Evolutionary conservation across 1,140 invertebrate species (phyloP).

Genomic region (Meloidogyne floridensis): DNA sequence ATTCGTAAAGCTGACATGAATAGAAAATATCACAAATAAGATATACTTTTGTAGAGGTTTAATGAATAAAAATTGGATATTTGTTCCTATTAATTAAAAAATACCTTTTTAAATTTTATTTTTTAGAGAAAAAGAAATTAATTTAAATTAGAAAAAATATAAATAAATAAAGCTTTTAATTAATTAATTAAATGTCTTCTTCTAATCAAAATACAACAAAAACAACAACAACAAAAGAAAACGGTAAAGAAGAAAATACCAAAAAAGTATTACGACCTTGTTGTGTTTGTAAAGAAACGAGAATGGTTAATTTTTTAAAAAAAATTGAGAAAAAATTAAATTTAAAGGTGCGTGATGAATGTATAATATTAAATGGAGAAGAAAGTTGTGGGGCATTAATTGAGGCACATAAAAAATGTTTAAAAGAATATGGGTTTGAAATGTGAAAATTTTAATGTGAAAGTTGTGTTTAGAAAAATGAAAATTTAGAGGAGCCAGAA

Average conservation of each 20-base stretch:
- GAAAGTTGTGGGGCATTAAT: conserved; percentile 85
- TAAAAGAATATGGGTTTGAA: conserved; percentile 91
- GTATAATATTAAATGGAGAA: conserved; percentile 88
- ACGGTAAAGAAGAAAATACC: background rate
- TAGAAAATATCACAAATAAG: too few species aligned
- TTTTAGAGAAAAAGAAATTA: background rate
- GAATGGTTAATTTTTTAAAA: conserved; percentile 10
- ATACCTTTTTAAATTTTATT: background rate
- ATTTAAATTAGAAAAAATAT: background rate
- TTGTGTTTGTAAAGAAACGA: conserved; percentile 31
- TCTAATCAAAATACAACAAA: background rate
- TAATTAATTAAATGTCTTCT: background rate
- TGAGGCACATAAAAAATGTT: conserved; percentile 93
- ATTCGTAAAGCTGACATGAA: too few species aligned
- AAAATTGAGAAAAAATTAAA: too few species aligned
- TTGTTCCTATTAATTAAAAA: background rate
- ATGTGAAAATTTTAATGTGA: conserved; percentile 71
- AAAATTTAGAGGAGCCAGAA: too few species aligned
- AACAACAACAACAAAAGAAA: background rate
- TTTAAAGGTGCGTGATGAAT: conserved; percentile 58
- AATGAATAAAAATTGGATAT: background rate
- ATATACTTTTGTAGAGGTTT: too few species aligned
- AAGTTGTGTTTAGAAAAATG: too few species aligned
- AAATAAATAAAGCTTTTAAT: background rate
- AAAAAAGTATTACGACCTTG: conserved; percentile 10